Conservation (phyloP, 2,113 vertebrate genomes). For the Rana temporaria region DNA sequence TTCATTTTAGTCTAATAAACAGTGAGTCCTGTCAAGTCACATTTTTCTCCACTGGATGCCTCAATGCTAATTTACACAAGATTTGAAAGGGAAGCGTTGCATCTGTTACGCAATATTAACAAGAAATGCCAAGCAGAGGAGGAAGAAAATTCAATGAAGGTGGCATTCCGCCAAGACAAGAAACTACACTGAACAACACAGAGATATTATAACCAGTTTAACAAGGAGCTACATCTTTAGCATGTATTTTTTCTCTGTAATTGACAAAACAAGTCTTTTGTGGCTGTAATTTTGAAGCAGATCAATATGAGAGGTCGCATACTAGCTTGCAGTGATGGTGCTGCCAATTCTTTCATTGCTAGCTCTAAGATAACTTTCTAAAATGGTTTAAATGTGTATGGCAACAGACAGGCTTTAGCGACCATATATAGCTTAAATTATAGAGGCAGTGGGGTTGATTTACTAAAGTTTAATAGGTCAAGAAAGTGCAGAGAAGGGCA, state of each 20-base stretch:
- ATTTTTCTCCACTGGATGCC: neutral
- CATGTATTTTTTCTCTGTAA: conserved; percentile 25
- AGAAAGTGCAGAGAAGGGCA: too few relatives aligned
- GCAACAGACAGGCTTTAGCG: too few relatives aligned
- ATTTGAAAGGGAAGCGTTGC: conserved; percentile 45
- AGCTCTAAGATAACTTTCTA: neutral
- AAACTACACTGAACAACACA: neutral
- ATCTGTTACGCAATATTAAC: neutral
- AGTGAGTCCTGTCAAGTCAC: conserved; percentile 34
- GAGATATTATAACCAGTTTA: neutral
- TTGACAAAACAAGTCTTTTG: conserved; percentile 28
- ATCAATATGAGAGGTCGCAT: conserved; percentile 20
- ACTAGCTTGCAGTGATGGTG: neutral
- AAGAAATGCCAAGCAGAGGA: conserved; percentile 55
- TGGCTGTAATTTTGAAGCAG: conserved; percentile 14
- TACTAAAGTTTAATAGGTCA: too few relatives aligned
- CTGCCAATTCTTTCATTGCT: neutral
- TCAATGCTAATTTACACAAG: neutral
- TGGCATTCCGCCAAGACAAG: conserved; percentile 62
- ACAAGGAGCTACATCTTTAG: conserved; percentile 52
- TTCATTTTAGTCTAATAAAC: neutral
- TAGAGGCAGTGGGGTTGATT: too few relatives aligned
- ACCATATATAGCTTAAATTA: too few relatives aligned
- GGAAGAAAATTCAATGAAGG: conserved; percentile 63
- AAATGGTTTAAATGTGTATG: too few relatives aligned